Base-by-base conservation (phyloP, 92 coral and sea anemone genomes). In the Galaxea fascicularis region DNA sequence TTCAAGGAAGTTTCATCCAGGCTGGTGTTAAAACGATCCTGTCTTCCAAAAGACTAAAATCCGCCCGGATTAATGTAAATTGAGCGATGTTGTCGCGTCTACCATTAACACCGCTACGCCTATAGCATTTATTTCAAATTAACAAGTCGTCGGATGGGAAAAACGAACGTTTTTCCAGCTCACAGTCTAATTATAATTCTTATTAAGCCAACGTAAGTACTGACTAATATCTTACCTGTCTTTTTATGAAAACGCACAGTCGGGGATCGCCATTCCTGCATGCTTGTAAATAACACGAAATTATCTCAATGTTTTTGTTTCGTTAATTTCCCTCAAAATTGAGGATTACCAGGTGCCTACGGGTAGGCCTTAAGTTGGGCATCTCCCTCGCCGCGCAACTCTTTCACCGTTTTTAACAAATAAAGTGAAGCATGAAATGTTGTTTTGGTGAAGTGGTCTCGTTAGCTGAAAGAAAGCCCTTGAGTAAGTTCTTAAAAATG, bases 391-490 rank as follows among this genome's bases (percentile, higher is more conserved):
- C 30, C 68, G 11, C 18, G 45, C 16, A n/a, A 35, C 76, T 27
- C 13, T 46, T 27, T 24, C 28, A n/a, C 46, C 20, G 66, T 65
- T 51, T 31, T 25, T 11, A 9, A 45, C 20, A 46, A 29, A n/a
- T 49, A 41, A 65, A 46, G n/a, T 49, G 46, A n/a, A 49, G 29
- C n/a, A 18, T 35, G 3, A 35, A 35, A 35, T 31, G 30, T 79
- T 79, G 47, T 79, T n/a, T 52, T 15, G 31, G 21, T 67, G 74
- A 79, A 79, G 84, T 79, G 75, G 65, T 15, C 24, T 52, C 27
- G 75, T 79, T 65, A 66, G 75, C 8, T 65, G 52, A 17, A 13
- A 51, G 29, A 66, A 49, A 27, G 62, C 29, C 35, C 84, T 77
- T 63, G 82, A 62, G 60, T 45, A 13, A 26, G 72, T 62, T 77